Percentiles rank a stretch among this genome's conserved stretches.
phyloP scores from a whole-genome alignment of 2,888 invertebrate species.

The Acutogordius australiensis region DNA sequence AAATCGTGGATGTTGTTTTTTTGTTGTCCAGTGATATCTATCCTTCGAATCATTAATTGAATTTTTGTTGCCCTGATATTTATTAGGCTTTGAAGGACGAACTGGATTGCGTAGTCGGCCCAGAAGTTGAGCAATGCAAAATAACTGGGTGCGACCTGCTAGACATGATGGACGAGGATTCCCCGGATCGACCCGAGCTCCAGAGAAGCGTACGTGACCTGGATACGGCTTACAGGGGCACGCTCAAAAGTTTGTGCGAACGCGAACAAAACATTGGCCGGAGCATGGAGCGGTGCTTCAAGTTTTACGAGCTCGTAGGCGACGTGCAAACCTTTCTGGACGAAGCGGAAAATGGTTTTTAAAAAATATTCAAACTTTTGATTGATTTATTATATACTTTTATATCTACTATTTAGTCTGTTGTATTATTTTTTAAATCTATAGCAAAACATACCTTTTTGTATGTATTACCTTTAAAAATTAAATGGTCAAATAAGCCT shows the following conservation, averaged over 20 bases:
- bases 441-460: no score
- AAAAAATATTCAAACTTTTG: no score
- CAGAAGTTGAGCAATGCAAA: neutral
- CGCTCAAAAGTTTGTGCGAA: neutral
- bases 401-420: no score
- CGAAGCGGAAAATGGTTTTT: neutral
- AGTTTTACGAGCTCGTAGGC: neutral
- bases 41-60: no score
- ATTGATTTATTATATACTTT: no score
- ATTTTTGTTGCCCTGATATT: no score
- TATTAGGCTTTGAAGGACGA: neutral
- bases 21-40: no score
- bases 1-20: no score
- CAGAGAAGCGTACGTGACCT: neutral
- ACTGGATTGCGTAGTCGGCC: slow-evolving; percentile 7
- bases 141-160: neutral
- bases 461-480: no score
- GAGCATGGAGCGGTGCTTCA: neutral
- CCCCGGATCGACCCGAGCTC: neutral
- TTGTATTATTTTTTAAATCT: no score
- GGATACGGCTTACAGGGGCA: neutral
- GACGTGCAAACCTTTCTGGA: neutral
- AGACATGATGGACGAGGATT: neutral
- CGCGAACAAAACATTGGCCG: neutral
- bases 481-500: no score